Conservation (phyloP, 37 sponge, comb jelly and placozoan species). For the Cliona cf. orientalis region DNA sequence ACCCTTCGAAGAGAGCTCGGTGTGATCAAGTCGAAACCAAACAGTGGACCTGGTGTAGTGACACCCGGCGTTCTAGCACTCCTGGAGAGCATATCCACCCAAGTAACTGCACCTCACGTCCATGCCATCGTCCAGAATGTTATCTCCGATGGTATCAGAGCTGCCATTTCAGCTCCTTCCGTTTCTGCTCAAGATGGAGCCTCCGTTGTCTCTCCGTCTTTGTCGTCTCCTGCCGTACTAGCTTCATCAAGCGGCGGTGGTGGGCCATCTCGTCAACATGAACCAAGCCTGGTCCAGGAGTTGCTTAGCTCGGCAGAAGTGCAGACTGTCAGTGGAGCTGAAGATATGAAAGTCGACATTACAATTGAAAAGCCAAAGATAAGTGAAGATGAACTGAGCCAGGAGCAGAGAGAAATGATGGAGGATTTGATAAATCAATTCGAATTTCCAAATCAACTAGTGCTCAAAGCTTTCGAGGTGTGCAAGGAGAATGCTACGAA, state of each 20-base stretch:
- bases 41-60: not conserved
- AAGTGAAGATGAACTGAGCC: conserved; percentile 23
- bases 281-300: not conserved
- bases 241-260: not conserved
- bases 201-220: not conserved
- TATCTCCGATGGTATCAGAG: not conserved
- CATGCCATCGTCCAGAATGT: not conserved
- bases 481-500: not conserved
- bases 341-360: not conserved
- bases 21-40: not conserved
- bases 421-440: not conserved
- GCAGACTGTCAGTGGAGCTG: not conserved
- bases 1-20: conserved; percentile 52
- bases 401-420: conserved; percentile 14
- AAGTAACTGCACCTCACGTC: not conserved
- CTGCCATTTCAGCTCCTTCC: not conserved
- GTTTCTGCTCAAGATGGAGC: not conserved
- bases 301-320: not conserved
- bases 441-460: not conserved
- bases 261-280: not conserved
- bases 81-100: conserved; percentile 49
- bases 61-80: conserved; percentile 18
- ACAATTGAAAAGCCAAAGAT: conserved; percentile 2
- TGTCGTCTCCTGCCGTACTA: not conserved
- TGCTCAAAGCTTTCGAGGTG: conserved; percentile 35